Evolutionary conservation across 2,797 vertebrate genomes (phyloP).

Genomic region (Paramormyrops hopkinsi): DNA sequence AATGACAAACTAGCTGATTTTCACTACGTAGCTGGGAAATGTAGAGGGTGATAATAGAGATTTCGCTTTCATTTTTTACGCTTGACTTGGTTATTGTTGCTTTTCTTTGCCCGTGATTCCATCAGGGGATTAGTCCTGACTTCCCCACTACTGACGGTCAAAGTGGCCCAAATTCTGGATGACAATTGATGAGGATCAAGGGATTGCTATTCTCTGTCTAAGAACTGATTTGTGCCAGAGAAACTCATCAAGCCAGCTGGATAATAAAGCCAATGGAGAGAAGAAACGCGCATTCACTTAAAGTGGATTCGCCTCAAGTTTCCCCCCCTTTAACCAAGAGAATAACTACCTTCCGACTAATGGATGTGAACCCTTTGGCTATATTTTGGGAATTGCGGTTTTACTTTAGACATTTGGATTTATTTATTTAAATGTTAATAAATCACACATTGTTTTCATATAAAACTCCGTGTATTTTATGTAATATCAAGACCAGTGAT

Average conservation of each 20-base stretch:
- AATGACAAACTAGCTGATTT: slow-evolving; percentile 97
- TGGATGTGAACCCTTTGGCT: slow-evolving; percentile 70
- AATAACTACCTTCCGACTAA: slow-evolving; percentile 73
- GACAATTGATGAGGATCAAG: slow-evolving; percentile 97
- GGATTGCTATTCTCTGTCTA: slow-evolving; percentile 82
- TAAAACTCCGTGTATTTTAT: not conserved
- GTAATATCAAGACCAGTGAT: not conserved
- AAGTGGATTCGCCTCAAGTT: slow-evolving; percentile 68
- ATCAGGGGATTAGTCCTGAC: slow-evolving; percentile 99
- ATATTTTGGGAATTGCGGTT: slow-evolving; percentile 36
- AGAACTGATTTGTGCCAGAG: slow-evolving; percentile 74
- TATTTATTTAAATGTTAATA: not conserved
- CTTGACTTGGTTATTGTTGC: slow-evolving; percentile 99
- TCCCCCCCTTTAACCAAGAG: slow-evolving; percentile 31
- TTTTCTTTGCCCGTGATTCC: slow-evolving; percentile 98
- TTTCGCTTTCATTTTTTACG: slow-evolving; percentile 99
- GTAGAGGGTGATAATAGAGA: slow-evolving; percentile 98
- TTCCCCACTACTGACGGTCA: slow-evolving; percentile 92
- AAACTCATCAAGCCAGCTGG: slow-evolving; percentile 76
- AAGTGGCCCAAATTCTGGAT: slow-evolving; percentile 88
- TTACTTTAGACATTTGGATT: not conserved
- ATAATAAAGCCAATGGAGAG: slow-evolving; percentile 66
- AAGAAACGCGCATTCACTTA: slow-evolving; percentile 70
- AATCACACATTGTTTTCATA: not conserved
- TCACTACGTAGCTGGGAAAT: slow-evolving; percentile 98